Conservation (phyloP, 1,140 invertebrate genomes). For the Drosophila kikkawai region DNA sequence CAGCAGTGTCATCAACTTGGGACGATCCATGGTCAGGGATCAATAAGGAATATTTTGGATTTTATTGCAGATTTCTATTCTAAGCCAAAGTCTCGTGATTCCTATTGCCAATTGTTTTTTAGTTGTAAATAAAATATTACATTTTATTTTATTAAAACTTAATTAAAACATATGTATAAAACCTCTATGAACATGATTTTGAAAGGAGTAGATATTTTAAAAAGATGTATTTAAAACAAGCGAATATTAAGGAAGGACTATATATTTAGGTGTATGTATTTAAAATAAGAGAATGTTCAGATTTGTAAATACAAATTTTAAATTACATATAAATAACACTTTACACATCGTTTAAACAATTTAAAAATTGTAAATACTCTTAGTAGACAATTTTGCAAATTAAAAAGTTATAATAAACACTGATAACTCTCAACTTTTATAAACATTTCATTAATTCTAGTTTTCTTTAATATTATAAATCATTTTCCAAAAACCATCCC, state of each 20-base stretch:
- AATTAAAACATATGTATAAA: background rate
- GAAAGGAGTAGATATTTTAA: background rate
- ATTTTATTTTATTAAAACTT: background rate
- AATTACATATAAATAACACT: too few species aligned
- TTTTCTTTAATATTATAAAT: background rate
- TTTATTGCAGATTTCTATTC: background rate
- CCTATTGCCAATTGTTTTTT: slow-evolving; percentile 1
- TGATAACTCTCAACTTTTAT: too few species aligned
- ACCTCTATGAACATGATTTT: background rate
- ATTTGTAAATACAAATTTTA: too few species aligned
- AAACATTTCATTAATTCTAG: background rate
- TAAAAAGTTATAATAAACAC: too few species aligned
- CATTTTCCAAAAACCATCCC: background rate
- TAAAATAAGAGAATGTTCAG: too few species aligned
- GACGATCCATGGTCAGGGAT: slow-evolving; percentile 47
- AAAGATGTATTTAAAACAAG: too few species aligned
- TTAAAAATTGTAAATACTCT: too few species aligned
- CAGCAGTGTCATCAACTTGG: slow-evolving; percentile 58
- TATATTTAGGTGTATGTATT: too few species aligned
- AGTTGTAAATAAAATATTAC: slow-evolving; percentile 4
- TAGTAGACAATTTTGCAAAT: too few species aligned
- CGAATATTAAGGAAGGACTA: too few species aligned
- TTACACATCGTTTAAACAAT: too few species aligned
- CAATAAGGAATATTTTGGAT: slow-evolving; percentile 14
- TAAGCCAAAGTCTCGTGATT: slow-evolving; percentile 18